Base-by-base conservation (phyloP, 2,888 invertebrate genomes). In the Lepas anatifera region DNA sequence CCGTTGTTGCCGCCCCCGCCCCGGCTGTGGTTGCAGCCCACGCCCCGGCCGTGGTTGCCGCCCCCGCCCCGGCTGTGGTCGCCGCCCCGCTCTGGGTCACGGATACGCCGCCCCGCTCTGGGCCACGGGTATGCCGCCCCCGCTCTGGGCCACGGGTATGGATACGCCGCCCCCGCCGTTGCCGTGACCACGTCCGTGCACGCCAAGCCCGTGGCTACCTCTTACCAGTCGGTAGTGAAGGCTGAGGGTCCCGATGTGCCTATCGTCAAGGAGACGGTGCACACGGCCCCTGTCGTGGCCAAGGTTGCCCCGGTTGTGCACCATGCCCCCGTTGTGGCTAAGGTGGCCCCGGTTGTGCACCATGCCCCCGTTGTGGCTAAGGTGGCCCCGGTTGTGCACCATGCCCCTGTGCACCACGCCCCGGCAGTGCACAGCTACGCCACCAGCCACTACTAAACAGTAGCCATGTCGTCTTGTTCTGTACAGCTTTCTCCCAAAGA, bases 1-100 rank as follows among this genome's bases (percentile, higher is more conserved):
- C 71, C 7, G 69, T 72, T 27, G 70, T 70, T 29, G 72, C 69
- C 6, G 71, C 68, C 48, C 25, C 22, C 32, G 71, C 72, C 13
- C 70, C 72, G 16, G 70, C 72, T 52, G 69, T 70, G 8, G 70
- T 32, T 18, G 16, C 11, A 11, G 43, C 16, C 43, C 25, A 48
- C 48, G 48, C 48, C 48, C n/a, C 48, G 3, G 48, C 48, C n/a
- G n/a, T 25, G 6, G 48, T 25, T 10, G n/a, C 25, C 16, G 48
- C n/a, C 48, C 48, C 22, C 25, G 48, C n/a, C 39, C 13, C 7
- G 8, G 39, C 39, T 13, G 39, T 7, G 7, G 39, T 39, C 7
- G 8, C 39, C 16, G 41, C 41, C 39, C 39, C 16, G 41, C 41
- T 16, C 10, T 41, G 11, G 48, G 16, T 22, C 58, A 58, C 32